These are phyloP conservation scores for Andricus quercusramuli DNA, from an alignment of 2,888 invertebrate species.

Conservation along the genomic window DNA sequence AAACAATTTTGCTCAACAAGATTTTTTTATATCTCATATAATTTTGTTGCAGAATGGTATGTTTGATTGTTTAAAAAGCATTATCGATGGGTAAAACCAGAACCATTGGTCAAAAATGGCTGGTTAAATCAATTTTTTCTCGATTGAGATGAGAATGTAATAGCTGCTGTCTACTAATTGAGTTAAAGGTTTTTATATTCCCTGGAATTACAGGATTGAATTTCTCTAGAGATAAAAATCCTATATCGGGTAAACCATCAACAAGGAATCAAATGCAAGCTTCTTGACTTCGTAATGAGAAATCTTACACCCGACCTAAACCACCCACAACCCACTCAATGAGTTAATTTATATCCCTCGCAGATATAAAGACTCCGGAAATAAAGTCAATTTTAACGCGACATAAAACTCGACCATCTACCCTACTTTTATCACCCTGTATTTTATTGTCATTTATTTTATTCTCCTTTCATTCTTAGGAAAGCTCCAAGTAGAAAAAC, in stretches of 20 bases:
- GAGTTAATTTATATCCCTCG: constrained; percentile 12
- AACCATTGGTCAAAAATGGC: too few relatives aligned
- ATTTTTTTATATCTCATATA: too few relatives aligned
- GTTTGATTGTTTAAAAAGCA: too few relatives aligned
- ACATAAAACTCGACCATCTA: constrained; percentile 16
- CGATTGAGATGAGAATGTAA: too few relatives aligned
- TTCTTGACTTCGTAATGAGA: constrained; percentile 13
- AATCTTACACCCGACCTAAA: background rate
- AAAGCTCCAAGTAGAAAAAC: background rate
- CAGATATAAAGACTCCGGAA: constrained; percentile 8
- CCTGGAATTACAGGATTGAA: background rate
- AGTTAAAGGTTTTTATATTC: too few relatives aligned
- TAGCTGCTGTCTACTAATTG: too few relatives aligned
- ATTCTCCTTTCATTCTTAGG: background rate
- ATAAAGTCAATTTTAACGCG: constrained; percentile 4
- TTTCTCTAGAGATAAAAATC: background rate
- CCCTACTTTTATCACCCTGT: constrained; percentile 14
- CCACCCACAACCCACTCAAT: background rate
- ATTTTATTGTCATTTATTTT: constrained; percentile 21
- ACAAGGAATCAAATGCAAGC: background rate
- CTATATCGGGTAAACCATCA: background rate
- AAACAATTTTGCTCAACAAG: too few relatives aligned
- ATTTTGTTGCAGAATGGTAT: too few relatives aligned
- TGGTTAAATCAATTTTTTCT: too few relatives aligned
- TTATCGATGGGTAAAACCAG: too few relatives aligned